Percentiles rank a stretch among this genome's conserved stretches.
Conservation (phyloP, 1,140 invertebrate genomes). For the Bombus confusus region DNA sequence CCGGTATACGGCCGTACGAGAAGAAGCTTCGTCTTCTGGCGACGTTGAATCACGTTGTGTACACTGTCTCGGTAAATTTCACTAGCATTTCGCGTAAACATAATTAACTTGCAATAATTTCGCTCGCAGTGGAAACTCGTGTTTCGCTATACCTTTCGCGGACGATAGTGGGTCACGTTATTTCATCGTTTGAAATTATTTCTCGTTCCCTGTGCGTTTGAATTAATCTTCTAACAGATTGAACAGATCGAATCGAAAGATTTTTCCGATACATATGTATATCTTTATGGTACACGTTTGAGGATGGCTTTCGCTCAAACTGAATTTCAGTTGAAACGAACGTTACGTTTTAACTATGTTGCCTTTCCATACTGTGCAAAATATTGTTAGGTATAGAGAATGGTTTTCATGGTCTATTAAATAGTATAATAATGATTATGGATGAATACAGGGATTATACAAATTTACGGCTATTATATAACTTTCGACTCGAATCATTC, state of each 20-base stretch:
- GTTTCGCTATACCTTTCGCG: neutral
- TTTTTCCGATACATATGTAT: neutral
- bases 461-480: neutral
- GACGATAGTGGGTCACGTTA: neutral
- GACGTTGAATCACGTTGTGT: slow-evolving; percentile 39
- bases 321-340: neutral
- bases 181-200: neutral
- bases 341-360: neutral
- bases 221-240: neutral
- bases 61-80: slow-evolving; percentile 35
- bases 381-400: too few species aligned
- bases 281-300: neutral
- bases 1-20: slow-evolving; percentile 22
- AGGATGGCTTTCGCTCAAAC: neutral
- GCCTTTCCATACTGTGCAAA: neutral
- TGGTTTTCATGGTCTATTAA: neutral
- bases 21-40: slow-evolving; percentile 16
- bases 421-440: neutral
- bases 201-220: too few species aligned
- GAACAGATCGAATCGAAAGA: neutral
- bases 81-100: slow-evolving; percentile 38
- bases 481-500: neutral
- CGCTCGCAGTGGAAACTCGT: neutral
- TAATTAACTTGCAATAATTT: slow-evolving; percentile 39
- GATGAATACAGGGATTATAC: neutral